These are phyloP conservation scores for Netelia inedita DNA, from an alignment of 2,888 invertebrate genomes.

Conservation along the genomic window DNA sequence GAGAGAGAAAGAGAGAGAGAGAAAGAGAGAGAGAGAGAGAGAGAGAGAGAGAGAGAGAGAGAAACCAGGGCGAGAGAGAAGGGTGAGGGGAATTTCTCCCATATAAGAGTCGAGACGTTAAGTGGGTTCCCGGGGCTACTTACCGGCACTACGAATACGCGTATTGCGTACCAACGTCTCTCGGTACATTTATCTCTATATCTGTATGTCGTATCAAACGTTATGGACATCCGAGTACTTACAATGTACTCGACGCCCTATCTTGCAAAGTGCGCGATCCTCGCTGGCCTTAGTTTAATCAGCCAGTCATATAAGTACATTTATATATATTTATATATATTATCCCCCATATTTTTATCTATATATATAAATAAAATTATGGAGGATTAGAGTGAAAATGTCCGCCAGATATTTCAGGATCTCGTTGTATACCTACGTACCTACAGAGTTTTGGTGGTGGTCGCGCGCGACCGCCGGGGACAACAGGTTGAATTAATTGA, in stretches of 20 bases:
- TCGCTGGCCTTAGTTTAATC: slow-evolving; percentile 73
- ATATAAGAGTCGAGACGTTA: slow-evolving; percentile 67
- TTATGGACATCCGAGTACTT: slow-evolving; percentile 55
- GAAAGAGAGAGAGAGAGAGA: slow-evolving; percentile 2
- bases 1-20: background rate
- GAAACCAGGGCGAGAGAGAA: background rate
- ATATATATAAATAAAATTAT: background rate
- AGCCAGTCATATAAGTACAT: slow-evolving; percentile 61
- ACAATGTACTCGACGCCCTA: slow-evolving; percentile 64
- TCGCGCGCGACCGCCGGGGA: slow-evolving; percentile 71
- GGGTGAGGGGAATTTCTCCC: slow-evolving; percentile 42
- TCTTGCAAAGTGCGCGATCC: slow-evolving; percentile 62
- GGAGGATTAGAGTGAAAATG: background rate
- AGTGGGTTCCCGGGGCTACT: slow-evolving; percentile 68
- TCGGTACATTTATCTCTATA: background rate
- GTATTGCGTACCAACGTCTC: slow-evolving; percentile 36
- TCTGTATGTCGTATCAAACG: slow-evolving; percentile 25
- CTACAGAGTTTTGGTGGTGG: background rate
- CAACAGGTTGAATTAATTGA: slow-evolving; percentile 84
- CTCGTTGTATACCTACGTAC: background rate
- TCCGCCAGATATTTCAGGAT: too few species aligned
- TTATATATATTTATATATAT: slow-evolving; percentile 31
- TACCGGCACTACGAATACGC: slow-evolving; percentile 52
- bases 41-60: slow-evolving; percentile 8
- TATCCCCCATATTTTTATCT: background rate